A percentile compares a stretch with the other conserved stretches of the same genome.
Conservation (phyloP, 2,888 invertebrate genomes). For the Oxystoma pomonae region DNA sequence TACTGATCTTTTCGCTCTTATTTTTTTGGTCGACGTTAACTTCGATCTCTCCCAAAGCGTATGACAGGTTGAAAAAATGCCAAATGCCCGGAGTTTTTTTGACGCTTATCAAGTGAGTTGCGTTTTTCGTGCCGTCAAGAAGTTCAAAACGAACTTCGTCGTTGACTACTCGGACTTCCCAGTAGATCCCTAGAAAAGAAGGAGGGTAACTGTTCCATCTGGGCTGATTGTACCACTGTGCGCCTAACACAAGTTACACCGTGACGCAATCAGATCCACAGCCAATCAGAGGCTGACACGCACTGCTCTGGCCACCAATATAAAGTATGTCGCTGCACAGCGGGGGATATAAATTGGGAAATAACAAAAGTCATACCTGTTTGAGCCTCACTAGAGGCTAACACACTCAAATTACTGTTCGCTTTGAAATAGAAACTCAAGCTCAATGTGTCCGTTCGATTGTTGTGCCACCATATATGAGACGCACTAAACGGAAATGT, state of each 20-base stretch:
- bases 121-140: slow-evolving; percentile 69
- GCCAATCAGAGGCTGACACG: no score
- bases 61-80: slow-evolving; percentile 79
- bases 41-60: slow-evolving; percentile 68
- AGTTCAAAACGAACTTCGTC: slow-evolving; percentile 84
- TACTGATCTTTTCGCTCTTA: slow-evolving; percentile 54
- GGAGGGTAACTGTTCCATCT: no score
- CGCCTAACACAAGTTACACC: no score
- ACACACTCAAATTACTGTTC: slow-evolving; percentile 70
- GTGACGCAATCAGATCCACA: no score
- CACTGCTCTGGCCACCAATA: no score
- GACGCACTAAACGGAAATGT: slow-evolving; percentile 89
- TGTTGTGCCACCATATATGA: slow-evolving; percentile 85
- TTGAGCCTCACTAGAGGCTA: slow-evolving; percentile 79
- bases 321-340: no score
- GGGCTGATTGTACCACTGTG: no score
- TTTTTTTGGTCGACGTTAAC: slow-evolving; percentile 73
- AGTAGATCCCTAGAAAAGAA: slow-evolving; percentile 61
- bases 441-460: slow-evolving; percentile 67
- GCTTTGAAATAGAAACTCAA: slow-evolving; percentile 86
- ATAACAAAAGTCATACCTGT: slow-evolving; percentile 42
- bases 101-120: slow-evolving; percentile 73
- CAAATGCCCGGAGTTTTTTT: slow-evolving; percentile 77
- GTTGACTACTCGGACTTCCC: slow-evolving; percentile 84
- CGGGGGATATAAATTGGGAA: no score